phyloP scores from a whole-genome alignment of 1,140 invertebrate species.

The Drosophila nannoptera region DNA sequence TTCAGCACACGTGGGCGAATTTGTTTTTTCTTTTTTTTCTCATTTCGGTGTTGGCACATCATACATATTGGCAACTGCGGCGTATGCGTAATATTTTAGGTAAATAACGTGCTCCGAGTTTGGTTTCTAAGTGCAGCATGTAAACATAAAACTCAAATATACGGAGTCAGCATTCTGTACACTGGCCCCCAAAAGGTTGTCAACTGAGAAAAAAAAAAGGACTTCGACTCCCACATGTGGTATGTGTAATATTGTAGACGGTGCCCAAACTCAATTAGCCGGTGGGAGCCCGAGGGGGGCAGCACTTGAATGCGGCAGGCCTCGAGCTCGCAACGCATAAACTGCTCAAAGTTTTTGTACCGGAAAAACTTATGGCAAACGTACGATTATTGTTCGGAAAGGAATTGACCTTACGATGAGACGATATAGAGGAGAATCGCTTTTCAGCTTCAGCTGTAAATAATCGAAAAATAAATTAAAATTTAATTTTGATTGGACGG shows the following conservation, averaged over 20 bases:
- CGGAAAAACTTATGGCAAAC: constrained; percentile 24
- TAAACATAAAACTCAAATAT: constrained; percentile 33
- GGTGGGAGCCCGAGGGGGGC: not conserved
- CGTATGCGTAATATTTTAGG: constrained; percentile 57
- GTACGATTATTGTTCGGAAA: constrained; percentile 14
- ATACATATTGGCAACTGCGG: constrained; percentile 45
- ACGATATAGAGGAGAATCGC: too few relatives aligned
- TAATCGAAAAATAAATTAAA: too few relatives aligned
- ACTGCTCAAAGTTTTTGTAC: constrained; percentile 14
- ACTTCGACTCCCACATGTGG: constrained; percentile 20
- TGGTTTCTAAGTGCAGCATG: constrained; percentile 24
- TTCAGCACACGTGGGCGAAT: constrained; percentile 54
- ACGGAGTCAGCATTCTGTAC: constrained; percentile 29
- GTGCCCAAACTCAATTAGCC: constrained; percentile 43
- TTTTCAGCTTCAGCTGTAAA: too few relatives aligned
- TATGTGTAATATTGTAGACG: constrained; percentile 23
- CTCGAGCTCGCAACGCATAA: constrained; percentile 8
- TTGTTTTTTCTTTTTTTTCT: constrained; percentile 7
- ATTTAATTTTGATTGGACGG: too few relatives aligned
- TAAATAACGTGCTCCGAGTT: constrained; percentile 49
- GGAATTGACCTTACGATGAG: constrained; percentile 28
- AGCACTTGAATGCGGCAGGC: not conserved
- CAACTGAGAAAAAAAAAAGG: constrained; percentile 7
- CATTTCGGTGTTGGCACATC: constrained; percentile 30
- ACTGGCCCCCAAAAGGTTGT: constrained; percentile 31